Percentiles rank a stretch among this genome's conserved stretches.
Conservation (phyloP, 2,797 vertebrate species). For the Chrysolophus pictus region DNA sequence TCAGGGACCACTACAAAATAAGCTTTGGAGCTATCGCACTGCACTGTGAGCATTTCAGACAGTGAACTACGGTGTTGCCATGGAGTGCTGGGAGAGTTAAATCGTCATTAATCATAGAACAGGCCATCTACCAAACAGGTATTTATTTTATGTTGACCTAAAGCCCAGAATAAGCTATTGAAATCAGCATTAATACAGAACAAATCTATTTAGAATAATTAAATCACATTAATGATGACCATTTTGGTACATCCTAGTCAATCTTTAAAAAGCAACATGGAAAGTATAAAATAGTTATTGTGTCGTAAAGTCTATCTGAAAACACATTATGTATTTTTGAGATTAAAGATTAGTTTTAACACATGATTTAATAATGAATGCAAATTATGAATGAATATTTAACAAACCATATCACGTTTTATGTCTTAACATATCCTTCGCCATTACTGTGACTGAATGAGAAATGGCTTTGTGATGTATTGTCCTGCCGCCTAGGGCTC, state of each 20-base stretch:
- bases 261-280: conserved; percentile 57
- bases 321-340: conserved; percentile 48
- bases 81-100: not conserved
- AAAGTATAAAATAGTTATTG: conserved; percentile 70
- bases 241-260: conserved; percentile 37
- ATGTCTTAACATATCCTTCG: conserved; percentile 68
- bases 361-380: conserved; percentile 75
- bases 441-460: conserved; percentile 55
- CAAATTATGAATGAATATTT: conserved; percentile 77
- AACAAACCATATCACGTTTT: conserved; percentile 72
- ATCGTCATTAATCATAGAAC: conserved; percentile 32
- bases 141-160: conserved; percentile 70
- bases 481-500: conserved; percentile 28
- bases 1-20: not conserved
- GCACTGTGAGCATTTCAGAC: not conserved
- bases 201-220: conserved; percentile 72
- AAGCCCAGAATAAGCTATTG: conserved; percentile 71
- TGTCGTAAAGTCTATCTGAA: no score
- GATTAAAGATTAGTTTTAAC: conserved; percentile 67
- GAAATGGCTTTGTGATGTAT: conserved; percentile 64
- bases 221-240: conserved; percentile 65
- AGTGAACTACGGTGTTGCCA: not conserved
- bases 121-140: conserved; percentile 55
- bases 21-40: not conserved
- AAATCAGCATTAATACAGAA: conserved; percentile 35